Percentiles rank a stretch among this genome's conserved stretches.
These are phyloP conservation scores for Bufotes viridis DNA, from an alignment of 2,797 vertebrate species.

Conservation along the genomic window DNA sequence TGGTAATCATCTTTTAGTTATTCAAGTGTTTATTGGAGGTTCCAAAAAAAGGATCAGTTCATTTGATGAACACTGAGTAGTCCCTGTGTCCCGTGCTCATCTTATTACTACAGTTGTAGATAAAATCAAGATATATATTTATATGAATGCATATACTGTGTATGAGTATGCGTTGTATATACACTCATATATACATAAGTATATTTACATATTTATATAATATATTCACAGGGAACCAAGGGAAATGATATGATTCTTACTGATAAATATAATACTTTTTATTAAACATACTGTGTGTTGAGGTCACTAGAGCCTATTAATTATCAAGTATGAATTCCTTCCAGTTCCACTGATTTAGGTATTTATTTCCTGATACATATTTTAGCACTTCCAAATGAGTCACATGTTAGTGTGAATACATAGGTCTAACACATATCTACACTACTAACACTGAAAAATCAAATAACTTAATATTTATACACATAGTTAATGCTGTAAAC, in stretches of 20 bases:
- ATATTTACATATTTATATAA: slow-evolving; percentile 39
- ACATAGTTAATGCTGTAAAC: slow-evolving; percentile 56
- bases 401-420: slow-evolving; percentile 25
- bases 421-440: slow-evolving; percentile 35
- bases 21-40: slow-evolving; percentile 49
- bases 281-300: background rate
- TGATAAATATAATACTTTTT: slow-evolving; percentile 26
- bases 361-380: background rate
- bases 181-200: slow-evolving; percentile 23
- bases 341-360: slow-evolving; percentile 2
- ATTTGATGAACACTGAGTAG: slow-evolving; percentile 24
- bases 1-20: background rate
- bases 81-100: slow-evolving; percentile 20
- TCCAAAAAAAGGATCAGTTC: slow-evolving; percentile 31
- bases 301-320: slow-evolving; percentile 17
- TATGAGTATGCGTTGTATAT: background rate
- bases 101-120: background rate
- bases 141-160: slow-evolving; percentile 21
- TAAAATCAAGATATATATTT: slow-evolving; percentile 14
- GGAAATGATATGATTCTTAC: slow-evolving; percentile 13
- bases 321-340: slow-evolving; percentile 26
- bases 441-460: slow-evolving; percentile 35
- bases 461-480: slow-evolving; percentile 49
- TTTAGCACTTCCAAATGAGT: background rate
- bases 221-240: background rate